Evolutionary conservation across 1,140 invertebrate species (phyloP).

Genomic region (Anoplophora glabripennis): DNA sequence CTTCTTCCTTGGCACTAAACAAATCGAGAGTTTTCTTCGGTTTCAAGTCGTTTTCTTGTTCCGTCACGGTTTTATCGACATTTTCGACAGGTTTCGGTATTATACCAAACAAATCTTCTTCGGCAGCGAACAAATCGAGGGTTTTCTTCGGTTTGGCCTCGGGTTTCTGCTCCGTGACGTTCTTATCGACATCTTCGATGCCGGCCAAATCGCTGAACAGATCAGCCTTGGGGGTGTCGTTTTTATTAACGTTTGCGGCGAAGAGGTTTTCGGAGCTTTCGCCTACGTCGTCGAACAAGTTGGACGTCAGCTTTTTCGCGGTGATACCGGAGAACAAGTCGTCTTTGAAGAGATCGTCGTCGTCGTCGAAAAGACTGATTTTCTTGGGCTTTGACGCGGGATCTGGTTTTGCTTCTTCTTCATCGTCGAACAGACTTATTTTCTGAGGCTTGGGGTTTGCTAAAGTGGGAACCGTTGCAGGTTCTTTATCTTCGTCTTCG

Average conservation of each 20-base stretch:
- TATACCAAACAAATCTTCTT: neutral
- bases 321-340: conserved; percentile 30
- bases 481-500: conserved; percentile 17
- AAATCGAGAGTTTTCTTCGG: conserved; percentile 15
- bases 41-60: neutral
- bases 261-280: conserved; percentile 1
- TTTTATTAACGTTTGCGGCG: neutral
- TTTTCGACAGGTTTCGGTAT: neutral
- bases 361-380: conserved; percentile 46
- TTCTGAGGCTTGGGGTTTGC: neutral
- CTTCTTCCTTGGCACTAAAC: conserved; percentile 17
- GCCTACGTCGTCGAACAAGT: conserved; percentile 22
- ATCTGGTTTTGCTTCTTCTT: conserved; percentile 8
- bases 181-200: neutral
- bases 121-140: conserved; percentile 15
- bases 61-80: neutral
- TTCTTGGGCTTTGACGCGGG: conserved; percentile 21
- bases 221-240: neutral
- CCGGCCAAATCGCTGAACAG: neutral
- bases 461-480: neutral
- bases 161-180: neutral
- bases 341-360: conserved; percentile 38
- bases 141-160: conserved; percentile 13
- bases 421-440: conserved; percentile 25
- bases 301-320: conserved; percentile 22